Conservation (phyloP, 2,113 vertebrate genomes). For the Laticauda colubrina region DNA sequence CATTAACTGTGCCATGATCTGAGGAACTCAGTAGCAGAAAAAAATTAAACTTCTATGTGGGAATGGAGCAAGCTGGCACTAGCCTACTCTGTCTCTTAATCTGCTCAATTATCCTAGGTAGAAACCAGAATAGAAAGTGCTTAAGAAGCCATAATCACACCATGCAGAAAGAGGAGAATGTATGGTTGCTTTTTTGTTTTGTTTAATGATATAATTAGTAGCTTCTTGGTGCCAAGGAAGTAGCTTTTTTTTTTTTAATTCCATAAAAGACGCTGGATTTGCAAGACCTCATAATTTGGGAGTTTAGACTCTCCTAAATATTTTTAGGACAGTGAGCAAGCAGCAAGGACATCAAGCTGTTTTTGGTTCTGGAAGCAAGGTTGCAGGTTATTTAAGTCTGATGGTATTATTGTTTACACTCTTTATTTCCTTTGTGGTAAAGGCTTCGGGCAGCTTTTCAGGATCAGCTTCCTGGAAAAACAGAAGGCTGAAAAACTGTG, state of each 20-base stretch:
- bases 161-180: constrained; percentile 63
- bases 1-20: constrained; percentile 20
- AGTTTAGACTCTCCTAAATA: constrained; percentile 53
- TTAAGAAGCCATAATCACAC: constrained; percentile 63
- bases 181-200: constrained; percentile 62
- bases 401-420: not conserved
- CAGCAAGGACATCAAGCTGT: not conserved
- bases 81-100: constrained; percentile 63
- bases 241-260: constrained; percentile 42
- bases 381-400: not conserved
- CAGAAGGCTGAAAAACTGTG: not conserved
- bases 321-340: constrained; percentile 58
- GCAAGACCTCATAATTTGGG: constrained; percentile 62
- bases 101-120: constrained; percentile 71
- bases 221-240: constrained; percentile 66
- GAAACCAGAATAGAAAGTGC: constrained; percentile 75
- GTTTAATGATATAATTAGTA: constrained; percentile 73
- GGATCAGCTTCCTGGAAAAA: not conserved
- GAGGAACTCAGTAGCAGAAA: constrained; percentile 38
- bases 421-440: not conserved
- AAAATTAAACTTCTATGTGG: constrained; percentile 47
- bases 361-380: constrained; percentile 22
- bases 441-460: not conserved
- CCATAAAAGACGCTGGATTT: constrained; percentile 54
- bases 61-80: constrained; percentile 63